Conservation (phyloP, 2,797 vertebrate genomes). For the Sebastes itinus region DNA sequence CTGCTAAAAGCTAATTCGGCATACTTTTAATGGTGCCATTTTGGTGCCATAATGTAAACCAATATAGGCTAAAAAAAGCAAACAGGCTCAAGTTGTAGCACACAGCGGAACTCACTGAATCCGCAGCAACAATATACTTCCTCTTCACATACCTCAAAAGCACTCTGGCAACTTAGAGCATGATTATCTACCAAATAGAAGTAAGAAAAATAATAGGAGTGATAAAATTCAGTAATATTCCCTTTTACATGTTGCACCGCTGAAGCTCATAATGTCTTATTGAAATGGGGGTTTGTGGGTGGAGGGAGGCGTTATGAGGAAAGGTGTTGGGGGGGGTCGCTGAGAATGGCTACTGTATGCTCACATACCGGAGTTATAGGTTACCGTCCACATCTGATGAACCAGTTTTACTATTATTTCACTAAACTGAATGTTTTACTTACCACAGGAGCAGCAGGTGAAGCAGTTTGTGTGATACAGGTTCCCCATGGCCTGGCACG, state of each 20-base stretch:
- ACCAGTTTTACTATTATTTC: neutral
- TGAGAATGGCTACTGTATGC: neutral
- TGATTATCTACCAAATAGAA: neutral
- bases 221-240: neutral
- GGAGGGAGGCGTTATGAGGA: neutral
- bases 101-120: neutral
- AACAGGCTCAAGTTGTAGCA: neutral
- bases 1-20: neutral
- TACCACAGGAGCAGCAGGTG: conserved; percentile 98
- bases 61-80: neutral
- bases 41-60: neutral
- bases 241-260: neutral
- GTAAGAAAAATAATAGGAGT: neutral
- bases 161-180: neutral
- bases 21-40: neutral
- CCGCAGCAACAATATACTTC: neutral
- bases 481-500: conserved; percentile 98
- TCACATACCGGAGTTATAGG: too few species aligned
- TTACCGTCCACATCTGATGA: neutral
- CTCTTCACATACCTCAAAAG: neutral
- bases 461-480: conserved; percentile 99
- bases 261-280: neutral
- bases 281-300: neutral
- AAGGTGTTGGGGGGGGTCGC: neutral
- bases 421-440: conserved; percentile 65